Percentiles rank a stretch among this genome's conserved stretches.
Conservation (phyloP, 2,113 vertebrate species). For the Carettochelys insculpta region DNA sequence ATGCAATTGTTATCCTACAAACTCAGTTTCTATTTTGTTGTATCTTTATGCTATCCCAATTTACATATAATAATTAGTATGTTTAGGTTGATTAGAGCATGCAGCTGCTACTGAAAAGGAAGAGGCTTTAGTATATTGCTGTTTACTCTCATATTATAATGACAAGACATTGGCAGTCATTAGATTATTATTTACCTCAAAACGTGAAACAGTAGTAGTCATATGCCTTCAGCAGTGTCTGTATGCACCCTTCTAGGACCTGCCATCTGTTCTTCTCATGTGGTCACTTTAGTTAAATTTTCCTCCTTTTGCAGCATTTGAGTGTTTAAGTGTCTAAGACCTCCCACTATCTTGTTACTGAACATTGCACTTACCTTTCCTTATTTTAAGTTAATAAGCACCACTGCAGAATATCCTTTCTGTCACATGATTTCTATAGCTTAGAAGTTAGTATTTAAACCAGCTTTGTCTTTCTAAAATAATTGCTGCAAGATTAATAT, state of each 20-base stretch:
- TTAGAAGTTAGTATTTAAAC: neutral
- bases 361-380: neutral
- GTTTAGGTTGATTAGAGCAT: slow-evolving; percentile 45
- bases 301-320: neutral
- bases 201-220: slow-evolving; percentile 31
- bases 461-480: neutral
- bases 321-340: neutral
- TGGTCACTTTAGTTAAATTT: neutral
- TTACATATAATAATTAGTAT: slow-evolving; percentile 56
- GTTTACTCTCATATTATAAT: slow-evolving; percentile 31
- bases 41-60: neutral
- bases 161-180: slow-evolving; percentile 36
- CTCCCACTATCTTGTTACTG: neutral
- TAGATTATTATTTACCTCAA: slow-evolving; percentile 59
- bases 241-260: neutral
- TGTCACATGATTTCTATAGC: neutral
- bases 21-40: neutral
- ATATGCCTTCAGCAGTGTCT: slow-evolving; percentile 28
- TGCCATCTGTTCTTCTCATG: slow-evolving; percentile 59
- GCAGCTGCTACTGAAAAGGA: slow-evolving; percentile 43
- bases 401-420: neutral
- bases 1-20: neutral
- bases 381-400: neutral
- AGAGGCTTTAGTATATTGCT: slow-evolving; percentile 21
- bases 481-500: neutral